Percentiles rank a stretch among this genome's conserved stretches.
These are phyloP conservation scores for Zingel zingel DNA, from an alignment of 2,113 vertebrate species.

Conservation along the genomic window DNA sequence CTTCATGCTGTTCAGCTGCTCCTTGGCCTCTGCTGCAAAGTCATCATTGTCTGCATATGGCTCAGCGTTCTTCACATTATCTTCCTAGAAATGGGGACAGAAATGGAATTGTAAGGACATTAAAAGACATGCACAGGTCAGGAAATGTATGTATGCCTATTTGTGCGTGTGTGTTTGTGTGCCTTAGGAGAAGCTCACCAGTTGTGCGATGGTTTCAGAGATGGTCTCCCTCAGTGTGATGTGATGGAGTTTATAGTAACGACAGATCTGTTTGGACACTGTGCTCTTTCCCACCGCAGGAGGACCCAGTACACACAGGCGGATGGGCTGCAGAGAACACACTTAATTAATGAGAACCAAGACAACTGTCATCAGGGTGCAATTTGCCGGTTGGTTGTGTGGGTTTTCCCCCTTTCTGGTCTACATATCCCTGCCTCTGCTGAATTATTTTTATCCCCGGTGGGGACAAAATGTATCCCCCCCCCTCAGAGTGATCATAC, in stretches of 20 bases:
- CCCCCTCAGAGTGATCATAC: too few species aligned
- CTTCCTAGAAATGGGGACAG: slow-evolving; percentile 62
- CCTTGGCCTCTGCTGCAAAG: slow-evolving; percentile 73
- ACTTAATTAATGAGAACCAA: not conserved
- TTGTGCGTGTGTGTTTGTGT: not conserved
- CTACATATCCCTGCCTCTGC: too few species aligned
- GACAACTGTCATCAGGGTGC: not conserved
- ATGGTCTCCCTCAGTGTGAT: slow-evolving; percentile 86
- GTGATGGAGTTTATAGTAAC: slow-evolving; percentile 90
- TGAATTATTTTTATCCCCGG: too few species aligned
- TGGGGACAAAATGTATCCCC: too few species aligned
- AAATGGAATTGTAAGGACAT: not conserved
- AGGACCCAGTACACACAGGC: slow-evolving; percentile 90
- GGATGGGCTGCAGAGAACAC: slow-evolving; percentile 85
- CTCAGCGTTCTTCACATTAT: slow-evolving; percentile 47
- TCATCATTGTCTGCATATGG: slow-evolving; percentile 73
- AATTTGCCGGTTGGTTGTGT: too few species aligned
- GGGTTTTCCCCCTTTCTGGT: too few species aligned
- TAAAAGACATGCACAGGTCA: not conserved
- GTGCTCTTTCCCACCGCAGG: slow-evolving; percentile 92
- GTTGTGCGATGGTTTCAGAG: slow-evolving; percentile 83
- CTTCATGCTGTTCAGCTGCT: slow-evolving; percentile 85
- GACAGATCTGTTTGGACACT: slow-evolving; percentile 84
- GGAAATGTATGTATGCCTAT: not conserved
- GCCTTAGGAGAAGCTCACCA: slow-evolving; percentile 81